Percentiles rank a stretch among this genome's conserved stretches.
Evolutionary conservation across 2,888 invertebrate species (phyloP).

Genomic region (Oscheius onirici): DNA sequence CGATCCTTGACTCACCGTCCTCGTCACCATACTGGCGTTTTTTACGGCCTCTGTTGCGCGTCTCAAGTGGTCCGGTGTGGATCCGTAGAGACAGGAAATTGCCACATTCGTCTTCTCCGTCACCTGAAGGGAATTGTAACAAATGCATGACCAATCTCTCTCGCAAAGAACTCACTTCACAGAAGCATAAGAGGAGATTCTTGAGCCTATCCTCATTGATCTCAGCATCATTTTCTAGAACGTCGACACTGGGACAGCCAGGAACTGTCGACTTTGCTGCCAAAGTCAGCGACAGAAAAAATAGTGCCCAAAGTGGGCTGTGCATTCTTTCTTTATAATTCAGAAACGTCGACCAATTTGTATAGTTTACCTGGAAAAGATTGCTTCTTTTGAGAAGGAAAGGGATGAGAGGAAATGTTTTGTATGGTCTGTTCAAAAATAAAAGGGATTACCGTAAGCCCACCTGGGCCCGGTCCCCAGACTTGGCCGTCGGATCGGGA

Average conservation of each 20-base stretch:
- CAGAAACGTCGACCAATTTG: too few species aligned
- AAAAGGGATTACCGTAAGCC: too few species aligned
- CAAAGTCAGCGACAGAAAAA: not conserved
- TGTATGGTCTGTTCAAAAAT: too few species aligned
- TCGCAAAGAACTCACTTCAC: slow-evolving; percentile 39
- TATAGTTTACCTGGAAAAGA: too few species aligned
- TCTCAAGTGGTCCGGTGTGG: slow-evolving; percentile 57
- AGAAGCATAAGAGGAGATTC: slow-evolving; percentile 57
- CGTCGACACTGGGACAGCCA: slow-evolving; percentile 64
- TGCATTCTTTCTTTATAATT: not conserved
- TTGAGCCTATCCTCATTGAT: slow-evolving; percentile 45
- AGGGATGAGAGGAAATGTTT: too few species aligned
- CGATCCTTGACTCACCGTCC: slow-evolving; percentile 42
- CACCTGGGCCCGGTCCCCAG: too few species aligned
- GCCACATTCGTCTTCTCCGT: slow-evolving; percentile 42
- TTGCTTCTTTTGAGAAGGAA: too few species aligned
- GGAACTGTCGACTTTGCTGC: slow-evolving; percentile 38
- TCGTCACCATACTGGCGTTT: slow-evolving; percentile 53
- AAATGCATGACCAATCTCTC: not conserved
- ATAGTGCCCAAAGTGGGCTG: slow-evolving; percentile 11
- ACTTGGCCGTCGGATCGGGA: too few species aligned
- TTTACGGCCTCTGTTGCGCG: slow-evolving; percentile 55
- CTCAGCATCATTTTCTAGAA: slow-evolving; percentile 52
- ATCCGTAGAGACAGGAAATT: slow-evolving; percentile 63
- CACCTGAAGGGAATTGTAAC: too few species aligned